Base-by-base conservation (phyloP, 2,888 invertebrate species). In the Drosophila paramelanica region DNA sequence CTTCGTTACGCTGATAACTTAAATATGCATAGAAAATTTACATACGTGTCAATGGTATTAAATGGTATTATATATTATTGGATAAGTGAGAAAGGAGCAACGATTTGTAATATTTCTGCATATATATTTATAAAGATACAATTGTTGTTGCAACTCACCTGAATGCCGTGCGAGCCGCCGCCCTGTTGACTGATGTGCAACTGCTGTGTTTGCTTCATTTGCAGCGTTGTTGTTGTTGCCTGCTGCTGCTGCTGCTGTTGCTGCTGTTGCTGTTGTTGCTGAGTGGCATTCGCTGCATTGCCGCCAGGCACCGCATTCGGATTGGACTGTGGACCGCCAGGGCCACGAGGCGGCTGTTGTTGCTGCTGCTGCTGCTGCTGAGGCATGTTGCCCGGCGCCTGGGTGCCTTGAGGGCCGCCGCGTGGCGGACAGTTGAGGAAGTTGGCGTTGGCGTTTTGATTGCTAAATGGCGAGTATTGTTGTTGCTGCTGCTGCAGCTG, bases 161-260 rank as follows among this genome's bases (percentile, higher is more conserved):
- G 97, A 82, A 97, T 95, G 88, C 95, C 96, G 91, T 96, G 96
- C 55, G 95, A 95, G 51, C 96, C 94, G 71, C 96, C 94, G 67
- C 95, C 95, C 64, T 96, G 96, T 90, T 97, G 97, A 80, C 94
- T 95, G 83, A 98, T 96, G 92, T 97, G 97, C 92, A 97, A 93
- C 92, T 97, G 97, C 91, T 97, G 97, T 60, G 96, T 96, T 92
- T 97, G 97, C 90, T 96, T 96, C 93, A 97, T 96, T 92, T 97
- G 97, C 77, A 97, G 93, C 41, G 94, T 94, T 36, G 95, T 93
- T 10, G 94, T 93, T 38, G 90, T 89, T 50, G 91, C 80, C 62
- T 91, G 89, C 55, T 90, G 90, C 27, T 88, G 90, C 6, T 88
- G 86, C 5, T 88, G 86, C 4, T 88, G 86, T 2, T 80, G 79